phyloP scores from a whole-genome alignment of 2,113 vertebrate species.

The Hyperoodon ampullatus region DNA sequence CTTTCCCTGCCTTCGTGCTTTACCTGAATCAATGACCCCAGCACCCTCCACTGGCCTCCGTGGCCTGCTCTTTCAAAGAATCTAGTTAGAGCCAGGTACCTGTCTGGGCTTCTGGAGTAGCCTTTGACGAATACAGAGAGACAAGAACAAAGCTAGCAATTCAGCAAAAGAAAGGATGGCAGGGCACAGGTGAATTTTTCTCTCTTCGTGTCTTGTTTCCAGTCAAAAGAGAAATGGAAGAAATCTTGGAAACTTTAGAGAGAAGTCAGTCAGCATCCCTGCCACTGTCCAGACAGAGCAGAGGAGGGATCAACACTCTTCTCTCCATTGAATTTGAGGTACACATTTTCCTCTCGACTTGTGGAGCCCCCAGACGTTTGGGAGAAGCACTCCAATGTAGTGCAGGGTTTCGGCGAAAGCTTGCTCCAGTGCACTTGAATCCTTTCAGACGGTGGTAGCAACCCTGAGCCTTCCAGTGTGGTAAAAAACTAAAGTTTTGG shows the following conservation, averaged over 20 bases:
- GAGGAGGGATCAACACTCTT: background rate
- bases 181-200: background rate
- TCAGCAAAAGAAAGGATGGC: background rate
- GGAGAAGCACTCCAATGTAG: background rate
- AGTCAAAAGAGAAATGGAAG: background rate
- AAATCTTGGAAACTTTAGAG: background rate
- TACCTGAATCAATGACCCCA: background rate
- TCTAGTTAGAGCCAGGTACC: background rate
- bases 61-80: background rate
- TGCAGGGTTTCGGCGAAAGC: background rate
- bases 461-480: background rate
- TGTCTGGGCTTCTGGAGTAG: background rate
- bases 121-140: background rate
- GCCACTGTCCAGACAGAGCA: background rate
- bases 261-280: background rate
- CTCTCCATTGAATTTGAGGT: background rate
- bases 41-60: background rate
- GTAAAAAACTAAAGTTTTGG: background rate
- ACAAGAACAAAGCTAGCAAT: background rate
- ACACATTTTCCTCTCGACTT: background rate
- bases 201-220: background rate
- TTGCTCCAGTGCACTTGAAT: background rate
- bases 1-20: background rate
- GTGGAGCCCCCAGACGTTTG: background rate
- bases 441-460: background rate